These are phyloP conservation scores for Nothoprocta perdicaria DNA, from an alignment of 2,113 vertebrate genomes.

Conservation along the genomic window DNA sequence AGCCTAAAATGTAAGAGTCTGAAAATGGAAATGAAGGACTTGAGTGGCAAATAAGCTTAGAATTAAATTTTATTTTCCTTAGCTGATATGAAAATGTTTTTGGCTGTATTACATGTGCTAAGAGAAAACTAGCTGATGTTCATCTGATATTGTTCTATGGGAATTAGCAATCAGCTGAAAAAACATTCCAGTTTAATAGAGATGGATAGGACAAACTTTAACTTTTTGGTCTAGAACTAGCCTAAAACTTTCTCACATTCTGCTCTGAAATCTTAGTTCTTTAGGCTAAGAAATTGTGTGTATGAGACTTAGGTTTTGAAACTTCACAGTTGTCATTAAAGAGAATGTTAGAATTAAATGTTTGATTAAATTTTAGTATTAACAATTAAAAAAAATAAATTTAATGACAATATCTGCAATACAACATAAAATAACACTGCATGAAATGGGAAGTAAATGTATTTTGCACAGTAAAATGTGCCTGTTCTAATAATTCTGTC, in stretches of 20 bases:
- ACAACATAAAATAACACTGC: background rate
- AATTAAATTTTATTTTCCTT: background rate
- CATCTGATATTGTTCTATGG: background rate
- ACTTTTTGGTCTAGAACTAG: background rate
- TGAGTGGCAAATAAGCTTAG: background rate
- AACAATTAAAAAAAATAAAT: background rate
- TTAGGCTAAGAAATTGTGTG: background rate
- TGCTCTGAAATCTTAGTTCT: background rate
- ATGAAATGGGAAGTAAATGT: background rate
- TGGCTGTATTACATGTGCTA: background rate
- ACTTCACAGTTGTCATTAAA: background rate
- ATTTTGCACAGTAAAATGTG: background rate
- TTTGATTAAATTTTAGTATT: background rate
- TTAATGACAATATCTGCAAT: background rate
- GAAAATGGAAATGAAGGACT: background rate
- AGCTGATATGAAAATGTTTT: background rate
- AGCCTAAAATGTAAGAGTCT: background rate
- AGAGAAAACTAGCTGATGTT: background rate
- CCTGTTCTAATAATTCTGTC: background rate
- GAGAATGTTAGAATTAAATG: background rate
- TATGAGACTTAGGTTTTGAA: background rate
- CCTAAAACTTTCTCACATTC: background rate
- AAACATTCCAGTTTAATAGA: background rate
- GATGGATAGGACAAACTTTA: background rate
- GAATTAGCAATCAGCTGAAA: background rate